These are phyloP conservation scores for Lophura nycthemera DNA, from an alignment of 2,113 vertebrate genomes.

Conservation along the genomic window DNA sequence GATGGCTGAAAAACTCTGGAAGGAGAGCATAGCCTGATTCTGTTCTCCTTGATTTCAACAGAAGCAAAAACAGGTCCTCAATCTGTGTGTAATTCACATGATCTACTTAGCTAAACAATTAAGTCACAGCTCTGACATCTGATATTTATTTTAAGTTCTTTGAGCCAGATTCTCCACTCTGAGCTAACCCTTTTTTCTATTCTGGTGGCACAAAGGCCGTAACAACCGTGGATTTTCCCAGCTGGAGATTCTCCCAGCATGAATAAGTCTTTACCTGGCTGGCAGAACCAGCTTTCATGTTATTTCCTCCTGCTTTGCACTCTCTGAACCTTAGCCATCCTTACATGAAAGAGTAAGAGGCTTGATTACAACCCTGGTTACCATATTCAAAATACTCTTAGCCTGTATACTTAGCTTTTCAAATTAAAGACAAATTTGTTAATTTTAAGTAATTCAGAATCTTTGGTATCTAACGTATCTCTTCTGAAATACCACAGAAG, in stretches of 20 bases:
- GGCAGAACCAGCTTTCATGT: not conserved
- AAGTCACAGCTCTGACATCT: constrained; percentile 71
- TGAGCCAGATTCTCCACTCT: constrained; percentile 51
- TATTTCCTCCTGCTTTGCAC: not conserved
- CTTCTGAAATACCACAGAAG: not conserved
- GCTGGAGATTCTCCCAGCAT: not conserved
- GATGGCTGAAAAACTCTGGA: not conserved
- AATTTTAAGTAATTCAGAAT: not conserved
- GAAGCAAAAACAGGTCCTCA: constrained; percentile 50
- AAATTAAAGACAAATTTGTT: not conserved
- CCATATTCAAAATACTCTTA: not conserved
- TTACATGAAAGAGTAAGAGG: not conserved
- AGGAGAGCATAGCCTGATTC: not conserved
- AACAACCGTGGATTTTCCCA: constrained; percentile 30
- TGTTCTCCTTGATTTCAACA: constrained; percentile 25
- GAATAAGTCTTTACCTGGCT: constrained; percentile 17
- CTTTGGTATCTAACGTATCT: not conserved
- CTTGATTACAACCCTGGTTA: not conserved
- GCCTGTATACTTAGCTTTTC: not conserved
- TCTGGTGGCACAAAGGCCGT: constrained; percentile 31
- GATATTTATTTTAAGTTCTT: constrained; percentile 74
- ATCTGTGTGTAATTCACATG: constrained; percentile 68
- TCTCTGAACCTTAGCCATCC: not conserved
- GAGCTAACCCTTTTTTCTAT: constrained; percentile 48
- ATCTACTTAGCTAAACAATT: constrained; percentile 74